Base-by-base conservation (phyloP, 2,888 invertebrate species). In the Cheilosia vernalis region DNA sequence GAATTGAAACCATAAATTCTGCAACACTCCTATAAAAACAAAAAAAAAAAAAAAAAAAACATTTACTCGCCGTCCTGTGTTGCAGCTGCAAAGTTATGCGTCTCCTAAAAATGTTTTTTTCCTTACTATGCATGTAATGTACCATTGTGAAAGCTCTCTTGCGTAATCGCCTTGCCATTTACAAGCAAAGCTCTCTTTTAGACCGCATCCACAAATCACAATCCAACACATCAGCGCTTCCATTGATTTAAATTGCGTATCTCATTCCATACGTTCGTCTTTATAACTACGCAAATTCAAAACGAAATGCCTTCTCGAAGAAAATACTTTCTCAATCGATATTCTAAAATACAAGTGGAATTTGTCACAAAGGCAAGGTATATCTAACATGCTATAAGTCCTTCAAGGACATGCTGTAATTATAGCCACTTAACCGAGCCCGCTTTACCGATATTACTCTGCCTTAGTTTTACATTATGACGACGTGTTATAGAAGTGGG, bases 371-470 rank as follows among this genome's bases (percentile, higher is more conserved):
- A 13, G n/a, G n/a, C 5, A 6, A 0, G 47, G 9, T 17, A 7
- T 21, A 21, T 5, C 19, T 15, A 42, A 42, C 9, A 21, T 7
- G 47, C 6, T 47, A 9, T 2, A 21, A 47, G 19, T 19, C 47
- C 17, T 47, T 47, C 47, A 47, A 47, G 47, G 47, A 47, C 47
- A 47, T 47, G 47, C 2, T 47, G 17, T 19, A 47, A 47, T 47
- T 47, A 19, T 21, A 47, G 17, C 9, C 47, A 47, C 47, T 47
- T 47, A 17, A 9, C 17, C 17, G 13, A 15, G 13, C 15, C 40
- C 40, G 27, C 27, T n/a, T 42, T 42, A n/a, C n/a, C 42, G 42
- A 42, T 42, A 7, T 47, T 19, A 19, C 47, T 47, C 0, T 21
- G 47, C 17, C 47, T 9, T 10, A 9, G 17, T 47, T 17, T 2